A percentile compares a stretch with the other conserved stretches of the same genome.
phyloP scores from a whole-genome alignment of 2,888 invertebrate genomes.

The Thereva nobilitata region DNA sequence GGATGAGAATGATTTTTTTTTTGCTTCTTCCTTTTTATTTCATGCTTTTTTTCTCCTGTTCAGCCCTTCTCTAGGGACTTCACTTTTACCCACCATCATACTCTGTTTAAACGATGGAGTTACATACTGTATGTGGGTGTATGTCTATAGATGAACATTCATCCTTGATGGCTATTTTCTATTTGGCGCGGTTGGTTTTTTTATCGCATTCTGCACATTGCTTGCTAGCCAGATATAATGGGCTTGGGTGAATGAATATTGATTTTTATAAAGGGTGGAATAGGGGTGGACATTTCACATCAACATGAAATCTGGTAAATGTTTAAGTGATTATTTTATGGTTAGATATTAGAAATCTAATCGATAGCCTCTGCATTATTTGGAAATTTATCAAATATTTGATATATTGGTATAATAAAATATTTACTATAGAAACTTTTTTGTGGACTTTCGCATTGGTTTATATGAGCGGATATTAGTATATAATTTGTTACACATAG shows the following conservation, averaged over 20 bases:
- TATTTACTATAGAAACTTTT: too few relatives aligned
- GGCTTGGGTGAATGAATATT: constrained; percentile 32
- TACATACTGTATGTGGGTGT: neutral
- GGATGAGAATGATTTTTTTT: constrained; percentile 21
- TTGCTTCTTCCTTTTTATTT: constrained; percentile 23
- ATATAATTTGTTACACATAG: too few relatives aligned
- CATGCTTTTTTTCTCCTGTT: constrained; percentile 23
- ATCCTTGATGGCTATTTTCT: constrained; percentile 32
- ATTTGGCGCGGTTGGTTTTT: constrained; percentile 28
- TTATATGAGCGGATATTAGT: too few relatives aligned
- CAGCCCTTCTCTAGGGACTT: constrained; percentile 11
- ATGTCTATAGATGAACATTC: constrained; percentile 12
- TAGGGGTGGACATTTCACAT: constrained; percentile 1
- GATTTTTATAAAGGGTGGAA: constrained; percentile 21
- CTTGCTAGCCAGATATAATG: constrained; percentile 27
- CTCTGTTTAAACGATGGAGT: too few relatives aligned
- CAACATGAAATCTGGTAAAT: constrained; percentile 1
- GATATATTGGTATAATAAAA: too few relatives aligned
- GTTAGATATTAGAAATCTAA: neutral
- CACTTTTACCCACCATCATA: neutral
- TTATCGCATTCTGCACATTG: constrained; percentile 24
- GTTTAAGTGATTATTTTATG: constrained; percentile 2
- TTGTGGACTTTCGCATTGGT: too few relatives aligned
- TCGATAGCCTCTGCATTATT: neutral
- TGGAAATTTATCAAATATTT: too few relatives aligned